Evolutionary conservation across 2,113 vertebrate genomes (phyloP).

Genomic region (Etheostoma cragini): DNA sequence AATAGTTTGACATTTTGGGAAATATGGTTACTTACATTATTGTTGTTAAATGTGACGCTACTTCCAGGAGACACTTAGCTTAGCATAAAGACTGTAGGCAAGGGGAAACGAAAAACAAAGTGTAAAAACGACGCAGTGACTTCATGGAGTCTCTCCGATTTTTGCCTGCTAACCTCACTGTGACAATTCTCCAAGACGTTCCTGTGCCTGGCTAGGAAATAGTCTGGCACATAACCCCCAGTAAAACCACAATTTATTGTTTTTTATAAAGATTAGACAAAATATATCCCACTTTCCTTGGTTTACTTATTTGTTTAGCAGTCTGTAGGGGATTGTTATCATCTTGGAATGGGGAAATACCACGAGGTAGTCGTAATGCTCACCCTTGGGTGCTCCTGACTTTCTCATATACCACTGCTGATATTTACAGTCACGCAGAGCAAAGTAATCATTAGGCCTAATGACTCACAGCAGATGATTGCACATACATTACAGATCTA

Average conservation of each 20-base stretch:
- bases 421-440: background rate
- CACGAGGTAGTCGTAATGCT: too few relatives aligned
- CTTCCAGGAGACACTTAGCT: too few relatives aligned
- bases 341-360: background rate
- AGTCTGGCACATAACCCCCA: background rate
- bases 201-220: too few relatives aligned
- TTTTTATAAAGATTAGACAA: background rate
- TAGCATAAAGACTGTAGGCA: too few relatives aligned
- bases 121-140: too few relatives aligned
- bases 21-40: too few relatives aligned
- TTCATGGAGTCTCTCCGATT: too few relatives aligned
- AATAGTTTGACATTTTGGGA: too few relatives aligned
- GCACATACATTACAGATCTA: background rate
- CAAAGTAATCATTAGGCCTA: slow-evolving; percentile 8
- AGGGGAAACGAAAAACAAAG: too few relatives aligned
- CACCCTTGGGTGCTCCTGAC: slow-evolving; percentile 13
- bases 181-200: background rate
- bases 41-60: too few relatives aligned
- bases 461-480: slow-evolving; percentile 12
- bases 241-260: background rate
- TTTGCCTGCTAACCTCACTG: background rate
- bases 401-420: background rate
- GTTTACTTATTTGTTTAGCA: background rate
- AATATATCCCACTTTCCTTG: background rate
- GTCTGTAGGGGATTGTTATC: background rate